phyloP scores from a whole-genome alignment of 2,888 invertebrate genomes.

The Drosophila parthenogenetica region DNA sequence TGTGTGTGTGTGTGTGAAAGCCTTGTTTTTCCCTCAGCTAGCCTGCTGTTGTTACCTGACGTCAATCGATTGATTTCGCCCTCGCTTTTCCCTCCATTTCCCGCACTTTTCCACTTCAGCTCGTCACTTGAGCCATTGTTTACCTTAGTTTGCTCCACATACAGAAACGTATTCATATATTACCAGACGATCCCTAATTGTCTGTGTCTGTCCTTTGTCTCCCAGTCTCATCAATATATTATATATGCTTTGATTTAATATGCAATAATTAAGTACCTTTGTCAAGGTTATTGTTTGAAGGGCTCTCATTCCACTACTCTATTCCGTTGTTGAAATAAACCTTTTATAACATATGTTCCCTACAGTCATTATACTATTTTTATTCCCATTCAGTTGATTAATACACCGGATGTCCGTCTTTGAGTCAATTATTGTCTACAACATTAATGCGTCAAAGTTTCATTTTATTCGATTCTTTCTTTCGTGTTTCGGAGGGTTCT shows the following conservation, averaged over 20 bases:
- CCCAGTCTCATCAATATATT: constrained; percentile 54
- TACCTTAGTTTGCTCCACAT: constrained; percentile 11
- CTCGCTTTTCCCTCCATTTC: neutral
- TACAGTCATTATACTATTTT: constrained; percentile 19
- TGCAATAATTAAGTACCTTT: constrained; percentile 66
- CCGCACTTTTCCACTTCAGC: constrained; percentile 3
- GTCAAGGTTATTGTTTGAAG: constrained; percentile 34
- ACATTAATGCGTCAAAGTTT: constrained; percentile 4
- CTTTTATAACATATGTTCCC: constrained; percentile 18
- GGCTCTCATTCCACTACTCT: neutral
- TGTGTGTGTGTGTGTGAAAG: constrained; percentile 22
- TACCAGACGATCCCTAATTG: constrained; percentile 49
- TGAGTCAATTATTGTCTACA: constrained; percentile 30
- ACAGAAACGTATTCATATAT: neutral
- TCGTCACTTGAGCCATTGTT: constrained; percentile 12
- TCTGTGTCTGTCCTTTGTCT: constrained; percentile 18
- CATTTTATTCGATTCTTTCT: neutral
- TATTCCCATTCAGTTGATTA: constrained; percentile 32
- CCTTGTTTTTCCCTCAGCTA: constrained; percentile 8
- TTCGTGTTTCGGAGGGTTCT: neutral
- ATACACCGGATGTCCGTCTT: constrained; percentile 28
- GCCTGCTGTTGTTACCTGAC: constrained; percentile 60
- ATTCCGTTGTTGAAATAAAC: neutral
- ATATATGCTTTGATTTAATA: constrained; percentile 60
- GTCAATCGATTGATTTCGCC: constrained; percentile 76